Evolutionary conservation across 1,140 invertebrate species (phyloP).

Genomic region (Drosophila arawakana): DNA sequence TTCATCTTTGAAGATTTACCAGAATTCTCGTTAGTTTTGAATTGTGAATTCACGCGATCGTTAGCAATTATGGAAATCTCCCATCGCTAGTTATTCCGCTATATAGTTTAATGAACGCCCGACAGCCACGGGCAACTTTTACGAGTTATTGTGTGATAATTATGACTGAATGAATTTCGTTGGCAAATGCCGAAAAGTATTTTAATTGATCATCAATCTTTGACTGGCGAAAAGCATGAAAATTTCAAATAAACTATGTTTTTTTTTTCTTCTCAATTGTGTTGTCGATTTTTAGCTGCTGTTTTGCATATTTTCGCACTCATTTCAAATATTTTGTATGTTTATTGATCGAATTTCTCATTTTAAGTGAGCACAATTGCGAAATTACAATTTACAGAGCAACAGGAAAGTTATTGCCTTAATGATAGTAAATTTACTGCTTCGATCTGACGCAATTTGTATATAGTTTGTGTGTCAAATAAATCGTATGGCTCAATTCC

Average conservation of each 20-base stretch:
- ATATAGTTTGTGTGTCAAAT: conserved; percentile 20
- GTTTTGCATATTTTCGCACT: conserved; percentile 68
- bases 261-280: neutral
- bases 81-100: conserved; percentile 11
- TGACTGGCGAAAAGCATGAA: conserved; percentile 22
- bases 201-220: conserved; percentile 78
- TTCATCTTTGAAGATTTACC: conserved; percentile 1
- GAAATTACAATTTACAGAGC: neutral
- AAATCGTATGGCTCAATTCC: conserved; percentile 20
- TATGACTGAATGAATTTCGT: conserved; percentile 61
- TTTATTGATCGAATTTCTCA: conserved; percentile 33
- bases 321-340: conserved; percentile 11
- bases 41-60: conserved; percentile 10
- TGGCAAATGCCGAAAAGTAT: conserved; percentile 52
- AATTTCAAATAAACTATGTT: conserved; percentile 36
- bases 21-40: neutral
- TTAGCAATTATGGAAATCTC: conserved; percentile 15
- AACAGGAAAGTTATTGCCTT: neutral
- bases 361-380: conserved; percentile 24
- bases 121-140: conserved; percentile 52
- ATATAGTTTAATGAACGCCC: conserved; percentile 16
- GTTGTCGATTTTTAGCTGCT: conserved; percentile 32
- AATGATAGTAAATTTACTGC: conserved; percentile 16
- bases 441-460: conserved; percentile 23
- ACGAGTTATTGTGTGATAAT: conserved; percentile 72